Evolutionary conservation across 2,888 invertebrate genomes (phyloP).

Genomic region (Athalia cordata): DNA sequence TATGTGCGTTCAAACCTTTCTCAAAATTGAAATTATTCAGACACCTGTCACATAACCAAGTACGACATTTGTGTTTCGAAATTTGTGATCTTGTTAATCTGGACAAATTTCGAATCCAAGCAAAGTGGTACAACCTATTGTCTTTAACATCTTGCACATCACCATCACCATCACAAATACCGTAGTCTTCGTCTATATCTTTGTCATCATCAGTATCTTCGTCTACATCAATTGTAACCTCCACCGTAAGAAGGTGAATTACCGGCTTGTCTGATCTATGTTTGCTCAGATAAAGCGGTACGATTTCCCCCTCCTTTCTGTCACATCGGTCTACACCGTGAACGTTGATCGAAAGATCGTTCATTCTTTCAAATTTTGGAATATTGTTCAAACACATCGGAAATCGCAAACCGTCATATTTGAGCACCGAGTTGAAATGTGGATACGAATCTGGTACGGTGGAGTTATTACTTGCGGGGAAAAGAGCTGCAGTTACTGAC

Average conservation of each 20-base stretch:
- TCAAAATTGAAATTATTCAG: too few relatives aligned
- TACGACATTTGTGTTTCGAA: too few relatives aligned
- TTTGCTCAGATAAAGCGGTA: neutral
- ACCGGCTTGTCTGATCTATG: neutral
- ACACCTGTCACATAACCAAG: conserved; percentile 1
- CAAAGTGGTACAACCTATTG: neutral
- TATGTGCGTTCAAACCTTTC: too few relatives aligned
- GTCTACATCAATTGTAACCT: neutral
- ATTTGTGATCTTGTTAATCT: too few relatives aligned
- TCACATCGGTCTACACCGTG: neutral
- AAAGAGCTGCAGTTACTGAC: conserved; percentile 51
- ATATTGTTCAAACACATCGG: neutral
- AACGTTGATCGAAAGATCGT: conserved; percentile 1
- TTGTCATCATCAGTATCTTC: neutral
- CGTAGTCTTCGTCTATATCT: too few relatives aligned
- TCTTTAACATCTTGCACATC: neutral
- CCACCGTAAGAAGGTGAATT: neutral
- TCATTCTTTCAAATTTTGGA: neutral
- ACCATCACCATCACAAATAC: neutral
- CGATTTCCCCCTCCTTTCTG: neutral
- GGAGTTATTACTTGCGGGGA: conserved; percentile 45
- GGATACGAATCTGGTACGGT: conserved; percentile 48
- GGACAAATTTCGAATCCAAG: neutral
- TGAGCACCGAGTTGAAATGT: conserved; percentile 47
- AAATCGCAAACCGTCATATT: neutral